Evolutionary conservation across 2,113 vertebrate species (phyloP).

Genomic region (Chrysemys picta): DNA sequence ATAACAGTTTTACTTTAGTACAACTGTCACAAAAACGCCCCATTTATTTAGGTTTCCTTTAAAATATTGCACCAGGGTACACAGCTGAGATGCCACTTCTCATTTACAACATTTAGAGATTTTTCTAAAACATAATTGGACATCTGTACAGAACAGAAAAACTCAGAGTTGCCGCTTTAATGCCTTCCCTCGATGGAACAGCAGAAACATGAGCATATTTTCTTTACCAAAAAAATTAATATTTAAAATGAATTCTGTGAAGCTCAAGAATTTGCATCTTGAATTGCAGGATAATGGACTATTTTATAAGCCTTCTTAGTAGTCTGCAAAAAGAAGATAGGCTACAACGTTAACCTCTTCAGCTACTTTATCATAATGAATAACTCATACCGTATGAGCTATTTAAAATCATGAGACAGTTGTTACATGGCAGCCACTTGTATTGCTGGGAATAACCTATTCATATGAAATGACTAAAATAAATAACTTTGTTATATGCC

Average conservation of each 20-base stretch:
- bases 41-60: background rate
- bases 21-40: background rate
- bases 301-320: background rate
- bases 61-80: background rate
- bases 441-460: background rate
- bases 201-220: background rate
- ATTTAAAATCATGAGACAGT: background rate
- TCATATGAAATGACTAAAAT: background rate
- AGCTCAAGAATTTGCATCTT: background rate
- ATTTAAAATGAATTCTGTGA: background rate
- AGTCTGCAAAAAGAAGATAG: background rate
- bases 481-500: background rate
- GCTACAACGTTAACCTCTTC: background rate
- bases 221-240: background rate
- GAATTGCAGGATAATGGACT: background rate
- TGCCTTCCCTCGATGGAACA: background rate
- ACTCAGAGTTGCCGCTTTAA: background rate
- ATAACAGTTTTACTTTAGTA: background rate
- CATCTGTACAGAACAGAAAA: background rate
- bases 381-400: background rate
- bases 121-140: background rate
- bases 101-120: background rate
- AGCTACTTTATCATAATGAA: background rate
- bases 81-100: background rate
- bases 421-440: background rate